A percentile compares a stretch with the other conserved stretches of the same genome.
phyloP scores from a whole-genome alignment of 2,888 invertebrate species.

The Spodoptera littoralis region DNA sequence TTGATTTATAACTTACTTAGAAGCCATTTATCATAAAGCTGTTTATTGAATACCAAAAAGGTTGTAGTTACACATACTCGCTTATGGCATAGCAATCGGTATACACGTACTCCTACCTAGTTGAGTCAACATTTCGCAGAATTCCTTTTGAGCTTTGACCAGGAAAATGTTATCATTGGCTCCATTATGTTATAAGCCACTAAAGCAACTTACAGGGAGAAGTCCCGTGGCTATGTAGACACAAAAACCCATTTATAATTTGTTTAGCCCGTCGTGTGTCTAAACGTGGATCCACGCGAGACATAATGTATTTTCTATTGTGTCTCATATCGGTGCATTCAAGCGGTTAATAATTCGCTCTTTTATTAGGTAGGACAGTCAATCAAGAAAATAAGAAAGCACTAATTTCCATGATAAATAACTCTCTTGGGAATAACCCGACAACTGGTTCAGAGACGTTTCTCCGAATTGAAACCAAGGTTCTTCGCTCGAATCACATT shows the following conservation, averaged over 20 bases:
- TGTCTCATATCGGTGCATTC: too few species aligned
- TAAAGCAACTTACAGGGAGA: too few species aligned
- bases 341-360: too few species aligned
- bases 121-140: slow-evolving; percentile 62
- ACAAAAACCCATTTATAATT: too few species aligned
- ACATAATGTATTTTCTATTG: too few species aligned
- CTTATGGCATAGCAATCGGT: slow-evolving; percentile 50
- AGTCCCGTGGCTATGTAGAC: too few species aligned
- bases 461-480: slow-evolving; percentile 24
- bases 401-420: neutral
- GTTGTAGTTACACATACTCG: slow-evolving; percentile 44
- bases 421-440: slow-evolving; percentile 19
- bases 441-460: slow-evolving; percentile 1
- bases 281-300: too few species aligned
- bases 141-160: slow-evolving; percentile 38
- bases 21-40: slow-evolving; percentile 23
- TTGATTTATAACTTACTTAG: slow-evolving; percentile 23
- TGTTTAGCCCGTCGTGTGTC: too few species aligned
- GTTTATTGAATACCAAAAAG: slow-evolving; percentile 45
- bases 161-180: slow-evolving; percentile 53
- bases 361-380: too few species aligned
- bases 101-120: slow-evolving; percentile 11
- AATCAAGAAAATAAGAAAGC: too few species aligned
- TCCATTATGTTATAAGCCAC: slow-evolving; percentile 6
- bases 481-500: neutral